Evolutionary conservation across 2,113 vertebrate genomes (phyloP).

Genomic region (Lasiurus borealis): DNA sequence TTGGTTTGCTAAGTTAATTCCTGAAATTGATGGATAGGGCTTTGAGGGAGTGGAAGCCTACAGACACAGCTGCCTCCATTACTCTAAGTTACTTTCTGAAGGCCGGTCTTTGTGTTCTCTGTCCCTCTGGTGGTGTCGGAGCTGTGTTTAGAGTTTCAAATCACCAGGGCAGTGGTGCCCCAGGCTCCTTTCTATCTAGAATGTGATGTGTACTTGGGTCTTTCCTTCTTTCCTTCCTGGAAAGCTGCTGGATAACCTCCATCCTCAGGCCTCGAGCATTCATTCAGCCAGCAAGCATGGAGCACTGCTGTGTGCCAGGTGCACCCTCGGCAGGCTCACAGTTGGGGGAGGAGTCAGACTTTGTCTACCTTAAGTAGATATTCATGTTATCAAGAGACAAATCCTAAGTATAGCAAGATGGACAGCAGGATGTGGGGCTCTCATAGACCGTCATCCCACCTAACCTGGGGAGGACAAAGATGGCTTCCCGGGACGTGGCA

Average conservation of each 20-base stretch:
- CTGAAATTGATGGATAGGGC: not conserved
- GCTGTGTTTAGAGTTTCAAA: not conserved
- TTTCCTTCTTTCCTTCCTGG: not conserved
- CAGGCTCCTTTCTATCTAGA: not conserved
- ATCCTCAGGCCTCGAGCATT: not conserved
- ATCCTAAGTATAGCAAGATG: not conserved
- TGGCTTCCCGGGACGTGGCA: not conserved
- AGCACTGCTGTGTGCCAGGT: not conserved
- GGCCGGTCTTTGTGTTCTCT: not conserved
- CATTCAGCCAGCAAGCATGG: not conserved
- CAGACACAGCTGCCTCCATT: not conserved
- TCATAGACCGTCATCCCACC: not conserved
- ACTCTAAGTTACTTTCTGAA: not conserved
- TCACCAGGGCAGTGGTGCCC: not conserved
- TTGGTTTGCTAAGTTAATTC: not conserved
- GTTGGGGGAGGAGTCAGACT: not conserved
- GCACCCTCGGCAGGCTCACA: rapidly evolving
- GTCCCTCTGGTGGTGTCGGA: not conserved
- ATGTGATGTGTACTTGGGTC: not conserved
- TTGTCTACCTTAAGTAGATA: not conserved
- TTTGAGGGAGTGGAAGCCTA: not conserved
- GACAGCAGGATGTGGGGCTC: not conserved
- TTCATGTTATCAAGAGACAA: not conserved
- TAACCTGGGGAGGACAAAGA: not conserved
- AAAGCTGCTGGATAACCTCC: not conserved